Conservation (phyloP, 2,888 invertebrate genomes). For the Drosophila acutilabella region DNA sequence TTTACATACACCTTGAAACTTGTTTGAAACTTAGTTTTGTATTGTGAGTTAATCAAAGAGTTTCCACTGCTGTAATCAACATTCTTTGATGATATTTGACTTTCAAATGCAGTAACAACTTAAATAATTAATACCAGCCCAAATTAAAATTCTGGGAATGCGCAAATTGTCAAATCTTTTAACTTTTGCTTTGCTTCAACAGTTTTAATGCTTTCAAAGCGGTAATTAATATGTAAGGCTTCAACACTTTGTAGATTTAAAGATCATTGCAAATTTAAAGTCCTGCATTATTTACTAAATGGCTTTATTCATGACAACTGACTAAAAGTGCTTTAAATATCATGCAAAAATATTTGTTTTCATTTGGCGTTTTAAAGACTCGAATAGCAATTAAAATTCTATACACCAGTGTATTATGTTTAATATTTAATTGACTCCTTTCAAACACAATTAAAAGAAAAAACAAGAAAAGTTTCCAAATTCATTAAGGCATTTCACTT, state of each 20-base stretch:
- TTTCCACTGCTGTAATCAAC: conserved; percentile 2
- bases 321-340: background rate
- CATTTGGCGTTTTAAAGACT: background rate
- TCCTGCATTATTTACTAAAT: background rate
- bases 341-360: background rate
- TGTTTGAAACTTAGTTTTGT: background rate
- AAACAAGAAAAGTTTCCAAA: background rate
- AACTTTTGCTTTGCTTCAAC: background rate
- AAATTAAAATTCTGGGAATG: background rate
- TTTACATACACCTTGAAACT: conserved; percentile 9
- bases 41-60: background rate
- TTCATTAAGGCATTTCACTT: background rate
- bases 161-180: background rate
- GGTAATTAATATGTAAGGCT: background rate
- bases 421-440: background rate
- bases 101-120: background rate
- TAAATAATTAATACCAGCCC: background rate
- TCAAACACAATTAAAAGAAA: background rate
- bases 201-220: background rate
- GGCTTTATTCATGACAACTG: background rate
- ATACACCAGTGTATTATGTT: background rate
- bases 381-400: background rate
- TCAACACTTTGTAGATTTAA: background rate
- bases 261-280: background rate
- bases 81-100: background rate